Percentiles rank a stretch among this genome's conserved stretches.
Evolutionary conservation across 2,888 invertebrate genomes (phyloP).

Genomic region (Ochropacha duplaris): DNA sequence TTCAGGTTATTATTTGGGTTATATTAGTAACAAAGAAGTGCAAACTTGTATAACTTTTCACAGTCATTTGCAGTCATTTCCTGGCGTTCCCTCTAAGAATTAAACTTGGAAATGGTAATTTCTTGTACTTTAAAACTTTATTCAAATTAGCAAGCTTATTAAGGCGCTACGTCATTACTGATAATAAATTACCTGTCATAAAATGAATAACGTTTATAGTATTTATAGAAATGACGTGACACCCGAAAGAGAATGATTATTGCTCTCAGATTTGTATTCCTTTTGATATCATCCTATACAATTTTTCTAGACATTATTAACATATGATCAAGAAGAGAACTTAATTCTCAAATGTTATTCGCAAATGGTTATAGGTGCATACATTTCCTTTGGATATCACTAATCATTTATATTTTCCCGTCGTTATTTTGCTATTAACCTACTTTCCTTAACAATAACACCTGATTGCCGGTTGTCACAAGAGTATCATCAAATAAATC

Average conservation of each 20-base stretch:
- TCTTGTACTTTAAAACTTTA: constrained; percentile 7
- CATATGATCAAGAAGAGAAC: too few relatives aligned
- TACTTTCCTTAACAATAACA: not conserved
- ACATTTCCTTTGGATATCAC: not conserved
- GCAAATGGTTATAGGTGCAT: too few relatives aligned
- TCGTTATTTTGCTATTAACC: not conserved
- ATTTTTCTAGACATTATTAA: too few relatives aligned
- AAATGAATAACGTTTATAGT: not conserved
- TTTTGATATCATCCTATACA: not conserved
- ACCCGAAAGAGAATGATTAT: too few relatives aligned
- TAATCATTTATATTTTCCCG: not conserved
- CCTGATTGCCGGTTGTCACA: not conserved
- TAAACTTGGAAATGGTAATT: constrained; percentile 48
- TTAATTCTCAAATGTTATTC: not conserved
- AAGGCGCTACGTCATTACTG: not conserved
- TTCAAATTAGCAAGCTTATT: not conserved
- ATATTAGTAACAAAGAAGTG: constrained; percentile 38
- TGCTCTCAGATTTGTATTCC: too few relatives aligned
- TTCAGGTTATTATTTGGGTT: constrained; percentile 39
- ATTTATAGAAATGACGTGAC: too few relatives aligned
- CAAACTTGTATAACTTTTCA: constrained; percentile 42
- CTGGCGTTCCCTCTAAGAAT: constrained; percentile 44
- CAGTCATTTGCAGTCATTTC: constrained; percentile 45
- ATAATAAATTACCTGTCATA: not conserved
- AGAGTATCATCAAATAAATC: not conserved